Evolutionary conservation across 2,797 vertebrate species (phyloP).

Genomic region (Anguilla anguilla): DNA sequence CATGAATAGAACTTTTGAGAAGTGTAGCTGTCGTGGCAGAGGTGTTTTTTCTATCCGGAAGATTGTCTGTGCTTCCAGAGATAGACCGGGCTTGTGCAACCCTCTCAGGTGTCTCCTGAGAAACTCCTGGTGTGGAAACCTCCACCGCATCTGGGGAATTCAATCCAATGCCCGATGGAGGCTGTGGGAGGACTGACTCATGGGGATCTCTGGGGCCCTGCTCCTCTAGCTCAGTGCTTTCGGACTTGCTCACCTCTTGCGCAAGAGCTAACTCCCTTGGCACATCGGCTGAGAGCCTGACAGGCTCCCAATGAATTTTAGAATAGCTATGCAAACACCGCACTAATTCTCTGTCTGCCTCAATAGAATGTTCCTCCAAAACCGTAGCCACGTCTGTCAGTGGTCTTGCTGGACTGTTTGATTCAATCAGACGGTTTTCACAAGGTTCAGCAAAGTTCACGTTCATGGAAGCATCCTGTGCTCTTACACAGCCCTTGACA

Average conservation of each 20-base stretch:
- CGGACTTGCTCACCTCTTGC: neutral
- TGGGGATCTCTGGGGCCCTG: neutral
- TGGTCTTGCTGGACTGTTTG: neutral
- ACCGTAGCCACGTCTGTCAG: neutral
- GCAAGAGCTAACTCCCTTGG: slow-evolving; percentile 10
- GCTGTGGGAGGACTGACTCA: slow-evolving; percentile 32
- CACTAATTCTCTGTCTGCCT: neutral
- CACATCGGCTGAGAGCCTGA: neutral
- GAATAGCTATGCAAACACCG: slow-evolving; percentile 18
- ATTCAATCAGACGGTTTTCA: neutral
- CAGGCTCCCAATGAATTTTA: slow-evolving; percentile 10
- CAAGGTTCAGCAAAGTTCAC: neutral
- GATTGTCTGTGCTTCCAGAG: neutral
- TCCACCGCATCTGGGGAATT: neutral
- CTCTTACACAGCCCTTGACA: neutral
- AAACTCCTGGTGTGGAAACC: neutral
- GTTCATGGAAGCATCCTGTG: neutral
- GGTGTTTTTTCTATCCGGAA: neutral
- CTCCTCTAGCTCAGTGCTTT: slow-evolving; percentile 40
- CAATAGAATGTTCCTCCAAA: neutral
- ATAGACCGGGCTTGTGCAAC: neutral
- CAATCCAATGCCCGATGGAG: neutral
- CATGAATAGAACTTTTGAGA: neutral
- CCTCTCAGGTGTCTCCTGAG: neutral
- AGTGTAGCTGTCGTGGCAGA: neutral